Percentiles rank a stretch among this genome's conserved stretches.
These are phyloP conservation scores for Chrysopa pallens DNA, from an alignment of 1,140 invertebrate species.

Conservation along the genomic window DNA sequence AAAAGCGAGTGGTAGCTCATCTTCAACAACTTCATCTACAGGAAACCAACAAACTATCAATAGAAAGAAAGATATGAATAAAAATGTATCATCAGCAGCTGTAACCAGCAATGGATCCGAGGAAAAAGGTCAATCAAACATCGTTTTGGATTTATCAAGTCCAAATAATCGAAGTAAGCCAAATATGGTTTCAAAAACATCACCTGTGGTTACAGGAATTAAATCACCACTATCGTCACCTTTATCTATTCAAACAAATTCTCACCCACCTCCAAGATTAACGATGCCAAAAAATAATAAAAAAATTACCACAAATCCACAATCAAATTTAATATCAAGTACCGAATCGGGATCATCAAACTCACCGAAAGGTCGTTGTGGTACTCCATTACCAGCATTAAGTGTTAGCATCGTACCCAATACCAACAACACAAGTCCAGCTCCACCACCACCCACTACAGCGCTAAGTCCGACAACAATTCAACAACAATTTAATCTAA, in stretches of 20 bases:
- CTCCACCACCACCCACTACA: neutral
- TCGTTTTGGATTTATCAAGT: neutral
- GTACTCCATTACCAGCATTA: too few species aligned
- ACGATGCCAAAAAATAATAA: neutral
- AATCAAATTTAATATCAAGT: neutral
- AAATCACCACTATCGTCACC: neutral
- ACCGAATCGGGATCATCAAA: neutral
- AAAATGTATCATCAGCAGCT: neutral
- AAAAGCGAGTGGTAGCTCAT: neutral
- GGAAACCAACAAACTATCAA: neutral
- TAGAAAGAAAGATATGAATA: neutral
- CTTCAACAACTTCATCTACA: neutral
- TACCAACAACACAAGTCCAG: neutral
- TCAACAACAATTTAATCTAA: neutral
- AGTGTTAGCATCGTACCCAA: neutral
- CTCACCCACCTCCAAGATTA: neutral
- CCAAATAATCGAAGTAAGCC: neutral
- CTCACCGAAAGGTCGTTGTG: too few species aligned
- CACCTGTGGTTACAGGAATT: neutral
- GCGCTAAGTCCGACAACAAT: neutral
- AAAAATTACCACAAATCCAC: neutral
- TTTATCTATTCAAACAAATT: neutral
- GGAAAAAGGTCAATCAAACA: too few species aligned
- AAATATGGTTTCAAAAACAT: neutral
- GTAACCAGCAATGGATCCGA: too few species aligned